These are phyloP conservation scores for Chymomyza caudatula DNA, from an alignment of 2,888 invertebrate genomes.

Conservation along the genomic window DNA sequence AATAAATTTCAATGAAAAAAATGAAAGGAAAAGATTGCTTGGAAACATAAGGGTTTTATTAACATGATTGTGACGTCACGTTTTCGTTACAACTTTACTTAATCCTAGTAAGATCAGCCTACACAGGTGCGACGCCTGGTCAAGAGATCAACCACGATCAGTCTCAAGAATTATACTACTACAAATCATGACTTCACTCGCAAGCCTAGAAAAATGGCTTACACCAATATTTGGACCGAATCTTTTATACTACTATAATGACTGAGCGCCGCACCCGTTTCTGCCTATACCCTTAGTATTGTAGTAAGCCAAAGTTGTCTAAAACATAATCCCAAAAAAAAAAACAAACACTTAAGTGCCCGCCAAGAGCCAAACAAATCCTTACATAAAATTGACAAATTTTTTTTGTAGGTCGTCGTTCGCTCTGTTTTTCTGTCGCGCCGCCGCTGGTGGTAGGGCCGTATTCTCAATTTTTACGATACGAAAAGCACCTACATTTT, in stretches of 20 bases:
- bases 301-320: background rate
- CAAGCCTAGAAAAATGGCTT: background rate
- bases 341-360: background rate
- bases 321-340: background rate
- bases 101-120: too few relatives aligned
- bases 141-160: constrained; percentile 42
- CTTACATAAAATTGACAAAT: constrained; percentile 74
- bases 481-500: constrained; percentile 65
- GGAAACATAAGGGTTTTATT: too few relatives aligned
- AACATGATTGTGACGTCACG: too few relatives aligned
- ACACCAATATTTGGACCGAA: background rate
- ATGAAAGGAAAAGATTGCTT: too few relatives aligned
- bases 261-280: background rate
- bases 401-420: constrained; percentile 36
- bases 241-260: background rate
- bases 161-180: constrained; percentile 4
- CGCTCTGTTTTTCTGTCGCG: constrained; percentile 14
- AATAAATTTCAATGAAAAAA: too few relatives aligned
- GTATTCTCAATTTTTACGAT: constrained; percentile 15
- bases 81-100: too few relatives aligned
- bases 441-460: constrained; percentile 30
- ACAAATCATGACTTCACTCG: too few relatives aligned
- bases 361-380: constrained; percentile 11
- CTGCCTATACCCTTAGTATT: background rate
- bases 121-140: background rate